Evolutionary conservation across 1,140 invertebrate species (phyloP), one percentile per base, ranked within the genome.

Genomic region (Pollicipes pollicipes): DNA sequence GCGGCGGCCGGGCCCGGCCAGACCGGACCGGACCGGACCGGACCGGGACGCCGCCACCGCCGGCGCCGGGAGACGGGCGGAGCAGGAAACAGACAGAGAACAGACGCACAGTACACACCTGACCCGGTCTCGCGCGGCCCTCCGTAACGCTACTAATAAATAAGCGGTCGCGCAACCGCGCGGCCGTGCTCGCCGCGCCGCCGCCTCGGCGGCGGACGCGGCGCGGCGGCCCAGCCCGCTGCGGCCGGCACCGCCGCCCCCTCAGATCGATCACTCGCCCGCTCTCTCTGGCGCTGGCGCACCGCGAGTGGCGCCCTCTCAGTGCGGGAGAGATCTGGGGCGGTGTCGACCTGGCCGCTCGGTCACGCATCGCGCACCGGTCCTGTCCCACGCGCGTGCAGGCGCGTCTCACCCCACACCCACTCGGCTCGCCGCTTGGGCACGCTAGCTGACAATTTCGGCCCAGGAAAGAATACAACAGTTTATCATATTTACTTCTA

Each of bases 81-180:
- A n/a, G n/a, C 45, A 58, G 45, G 45, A 58, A 58, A 58, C 45
- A 58, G 45, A 58, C 45, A 58, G 45, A 58, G 45, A 58, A 58
- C 45, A 58, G 45, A 58, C 45, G 45, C 45, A 24, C 45, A 10
- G 45, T 58, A 24, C 45, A 24, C 45, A 58, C 45, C 45, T 2
- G 45, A 21, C 45, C 17, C 10, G 13, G 45, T 21, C 45, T 6
- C 21, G 10, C 45, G 24, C 45, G 13, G 45, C 17, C 21, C 45
- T 58, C 45, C 45, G 45, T 58, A 58, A 58, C 45, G 45, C 45
- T 58, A 58, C 45, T 58, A 58, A 58, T 58, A 58, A 58, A 58
- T 58, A 58, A 58, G 13, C 45, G 24, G 45, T 21, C 10, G 17
- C 45, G 45, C 45, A 21, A 3, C 13, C 17, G 32, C 21, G 45